phyloP scores from a whole-genome alignment of 2,113 vertebrate genomes.

The Heliornis fulica region DNA sequence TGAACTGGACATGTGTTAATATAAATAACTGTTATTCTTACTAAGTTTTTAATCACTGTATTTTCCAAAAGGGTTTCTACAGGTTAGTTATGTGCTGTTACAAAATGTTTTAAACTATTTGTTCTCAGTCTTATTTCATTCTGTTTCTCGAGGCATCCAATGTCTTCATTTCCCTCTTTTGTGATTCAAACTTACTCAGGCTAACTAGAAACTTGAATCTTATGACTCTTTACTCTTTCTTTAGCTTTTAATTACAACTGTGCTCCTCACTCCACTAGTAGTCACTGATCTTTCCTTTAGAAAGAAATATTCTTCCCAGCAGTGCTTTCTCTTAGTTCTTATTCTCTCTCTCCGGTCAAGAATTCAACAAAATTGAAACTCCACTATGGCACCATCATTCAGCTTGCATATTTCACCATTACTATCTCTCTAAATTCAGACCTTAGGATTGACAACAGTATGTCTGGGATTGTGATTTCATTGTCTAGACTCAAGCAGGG shows the following conservation, averaged over 20 bases:
- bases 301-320: neutral
- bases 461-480: neutral
- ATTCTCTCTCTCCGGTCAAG: neutral
- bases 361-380: neutral
- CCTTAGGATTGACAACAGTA: neutral
- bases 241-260: neutral
- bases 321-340: neutral
- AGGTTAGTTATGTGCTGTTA: neutral
- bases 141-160: neutral
- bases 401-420: neutral
- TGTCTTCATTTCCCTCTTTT: neutral
- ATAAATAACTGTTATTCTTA: neutral
- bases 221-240: neutral
- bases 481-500: fast-evolving
- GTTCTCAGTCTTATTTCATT: neutral
- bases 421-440: neutral
- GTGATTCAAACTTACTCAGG: neutral
- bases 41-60: neutral
- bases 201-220: neutral
- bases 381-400: neutral
- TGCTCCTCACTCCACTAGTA: neutral
- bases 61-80: neutral
- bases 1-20: neutral
- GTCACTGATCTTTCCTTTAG: neutral
- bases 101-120: neutral